These are phyloP conservation scores for Drosophila nebulosa DNA, from an alignment of 1,140 invertebrate genomes.

Conservation along the genomic window DNA sequence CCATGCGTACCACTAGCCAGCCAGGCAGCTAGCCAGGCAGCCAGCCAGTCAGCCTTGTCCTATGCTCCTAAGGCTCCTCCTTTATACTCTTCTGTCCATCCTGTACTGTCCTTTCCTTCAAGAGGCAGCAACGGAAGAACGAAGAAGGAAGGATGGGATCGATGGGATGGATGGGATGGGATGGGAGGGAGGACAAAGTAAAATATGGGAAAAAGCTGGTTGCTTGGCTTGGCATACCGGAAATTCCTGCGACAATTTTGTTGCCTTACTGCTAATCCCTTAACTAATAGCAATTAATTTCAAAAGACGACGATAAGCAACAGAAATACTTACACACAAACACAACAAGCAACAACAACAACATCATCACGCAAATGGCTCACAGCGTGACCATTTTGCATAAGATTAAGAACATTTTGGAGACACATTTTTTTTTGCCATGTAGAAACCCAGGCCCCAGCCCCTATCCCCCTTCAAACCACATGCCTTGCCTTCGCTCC, in stretches of 20 bases:
- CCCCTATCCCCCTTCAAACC: constrained; percentile 5
- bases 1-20: constrained; percentile 35
- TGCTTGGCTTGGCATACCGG: constrained; percentile 66
- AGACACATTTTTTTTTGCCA: constrained; percentile 62
- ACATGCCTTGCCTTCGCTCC: constrained; percentile 33
- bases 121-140: background rate
- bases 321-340: constrained; percentile 52
- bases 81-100: background rate
- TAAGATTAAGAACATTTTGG: constrained; percentile 73
- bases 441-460: background rate
- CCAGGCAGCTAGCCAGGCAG: background rate
- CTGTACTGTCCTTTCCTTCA: background rate
- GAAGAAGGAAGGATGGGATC: no score
- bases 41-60: background rate
- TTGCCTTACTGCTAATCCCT: constrained; percentile 75
- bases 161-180: no score
- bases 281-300: constrained; percentile 81
- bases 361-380: constrained; percentile 67
- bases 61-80: background rate
- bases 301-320: constrained; percentile 75
- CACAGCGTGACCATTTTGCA: constrained; percentile 77
- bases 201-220: constrained; percentile 60
- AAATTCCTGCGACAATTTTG: constrained; percentile 78
- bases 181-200: constrained; percentile 20
- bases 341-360: constrained; percentile 18